Evolutionary conservation across 2,113 vertebrate genomes (phyloP).

Genomic region (Baryphthengus martii): DNA sequence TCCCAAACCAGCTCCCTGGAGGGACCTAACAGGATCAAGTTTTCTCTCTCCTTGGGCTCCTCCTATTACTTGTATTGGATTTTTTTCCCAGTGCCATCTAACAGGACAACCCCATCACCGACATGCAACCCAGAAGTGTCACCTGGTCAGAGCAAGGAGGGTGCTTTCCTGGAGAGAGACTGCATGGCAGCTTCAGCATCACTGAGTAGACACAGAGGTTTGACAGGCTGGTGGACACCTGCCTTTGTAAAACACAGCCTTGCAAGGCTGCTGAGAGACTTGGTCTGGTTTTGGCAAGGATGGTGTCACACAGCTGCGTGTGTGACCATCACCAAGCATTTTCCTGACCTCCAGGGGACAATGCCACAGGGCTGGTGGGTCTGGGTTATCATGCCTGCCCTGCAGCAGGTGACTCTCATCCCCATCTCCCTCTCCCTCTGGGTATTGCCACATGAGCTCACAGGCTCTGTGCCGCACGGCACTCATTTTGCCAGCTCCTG

Average conservation of each 20-base stretch:
- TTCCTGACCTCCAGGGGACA: not conserved
- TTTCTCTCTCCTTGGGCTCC: not conserved
- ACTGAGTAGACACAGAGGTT: not conserved
- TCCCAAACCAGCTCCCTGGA: not conserved
- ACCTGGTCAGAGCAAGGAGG: not conserved
- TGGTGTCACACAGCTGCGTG: accelerated
- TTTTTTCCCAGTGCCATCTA: not conserved
- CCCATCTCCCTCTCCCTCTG: not conserved
- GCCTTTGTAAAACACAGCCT: not conserved
- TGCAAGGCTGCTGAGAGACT: not conserved
- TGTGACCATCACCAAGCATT: accelerated
- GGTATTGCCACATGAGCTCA: not conserved
- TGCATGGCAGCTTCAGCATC: not conserved
- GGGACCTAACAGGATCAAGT: not conserved
- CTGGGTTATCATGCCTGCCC: not conserved
- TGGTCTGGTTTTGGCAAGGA: not conserved
- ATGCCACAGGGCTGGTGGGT: not conserved
- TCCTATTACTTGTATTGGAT: not conserved
- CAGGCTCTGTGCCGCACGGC: not conserved
- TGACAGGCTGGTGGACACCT: not conserved
- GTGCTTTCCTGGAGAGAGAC: not conserved
- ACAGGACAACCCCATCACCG: not conserved
- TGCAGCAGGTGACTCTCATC: not conserved
- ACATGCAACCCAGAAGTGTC: not conserved
- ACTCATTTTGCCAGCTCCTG: not conserved